Evolutionary conservation across 92 coral and sea anemone genomes (phyloP), one percentile per base, ranked within the genome.

Genomic region (Desmophyllum pertusum): DNA sequence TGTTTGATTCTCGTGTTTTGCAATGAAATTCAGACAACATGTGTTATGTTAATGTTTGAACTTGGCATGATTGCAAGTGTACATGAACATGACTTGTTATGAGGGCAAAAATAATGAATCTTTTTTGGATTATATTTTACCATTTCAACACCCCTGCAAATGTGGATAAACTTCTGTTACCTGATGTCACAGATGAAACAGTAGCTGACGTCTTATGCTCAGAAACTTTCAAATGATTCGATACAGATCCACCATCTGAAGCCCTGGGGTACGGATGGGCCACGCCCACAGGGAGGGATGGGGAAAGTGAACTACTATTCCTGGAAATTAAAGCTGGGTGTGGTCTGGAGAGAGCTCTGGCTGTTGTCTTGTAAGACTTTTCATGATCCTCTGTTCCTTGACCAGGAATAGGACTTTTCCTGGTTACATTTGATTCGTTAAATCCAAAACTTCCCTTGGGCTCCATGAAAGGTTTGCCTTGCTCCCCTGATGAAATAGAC

Each of bases 201-300:
- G 90, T 43, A 1, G 84, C 75, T 27, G 87, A 45, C 2, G 86
- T 40, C 72, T 57, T 82, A 6, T 72, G 71, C 19, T 82, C 86
- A 27, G 71, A 71, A 40, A 53, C 42, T 62, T 82, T 82, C 43
- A 6, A 30, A 55, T 59, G 75, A 39, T 42, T 73, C 25, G 71
- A 61, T 36, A 45, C 71, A 21, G 75, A 83, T 65, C 80, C 80
- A 29, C 78, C 76, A 42, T 84, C 89, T 41, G 90, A 59, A 5
- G 80, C 87, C 40, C 90, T 87, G 69, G 81, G 92, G 83, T 94
- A 94, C 0, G 98, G 98, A 67, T 90, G 98, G 5, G 98, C 98
- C 80, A 94, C 98, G 29, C 98, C 98, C 51, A 94, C 90, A 23
- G 98, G 98, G 42, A 94, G 93, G 21, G 93, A 87, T 0, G 98